Percentiles rank a stretch among this genome's conserved stretches.
These are phyloP conservation scores for Xiphophorus birchmanni DNA, from an alignment of 2,797 vertebrate genomes.

Conservation along the genomic window DNA sequence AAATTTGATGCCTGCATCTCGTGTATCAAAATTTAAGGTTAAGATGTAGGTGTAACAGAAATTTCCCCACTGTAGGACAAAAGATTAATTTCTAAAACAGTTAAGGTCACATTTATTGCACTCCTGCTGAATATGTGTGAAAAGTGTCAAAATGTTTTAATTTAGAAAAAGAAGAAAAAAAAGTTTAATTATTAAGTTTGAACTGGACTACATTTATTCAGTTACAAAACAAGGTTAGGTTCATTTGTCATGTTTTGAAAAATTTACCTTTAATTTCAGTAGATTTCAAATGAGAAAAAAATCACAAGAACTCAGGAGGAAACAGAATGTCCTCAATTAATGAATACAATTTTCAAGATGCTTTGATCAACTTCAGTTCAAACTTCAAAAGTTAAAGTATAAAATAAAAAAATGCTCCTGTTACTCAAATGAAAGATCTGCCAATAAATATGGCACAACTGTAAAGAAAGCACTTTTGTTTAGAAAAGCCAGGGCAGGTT, in stretches of 20 bases:
- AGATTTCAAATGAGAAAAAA: too few relatives aligned
- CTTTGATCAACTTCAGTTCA: neutral
- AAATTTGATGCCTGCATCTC: conserved; percentile 8
- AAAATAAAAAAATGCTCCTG: neutral
- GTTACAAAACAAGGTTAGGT: too few relatives aligned
- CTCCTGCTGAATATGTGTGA: neutral
- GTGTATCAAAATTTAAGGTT: conserved; percentile 13
- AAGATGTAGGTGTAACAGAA: neutral
- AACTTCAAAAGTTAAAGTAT: neutral
- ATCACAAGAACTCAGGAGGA: neutral
- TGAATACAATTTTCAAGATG: neutral
- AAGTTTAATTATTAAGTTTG: neutral
- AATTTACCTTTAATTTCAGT: too few relatives aligned
- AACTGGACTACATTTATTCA: neutral
- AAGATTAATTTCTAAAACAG: neutral
- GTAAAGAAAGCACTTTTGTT: neutral
- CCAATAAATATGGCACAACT: neutral
- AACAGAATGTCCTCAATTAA: neutral
- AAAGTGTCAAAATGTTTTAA: neutral
- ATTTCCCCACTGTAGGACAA: neutral
- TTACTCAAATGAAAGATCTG: neutral
- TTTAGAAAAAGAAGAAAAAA: neutral
- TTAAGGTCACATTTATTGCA: neutral
- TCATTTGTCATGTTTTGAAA: too few relatives aligned
- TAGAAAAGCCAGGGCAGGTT: conserved; percentile 6